Evolutionary conservation across 2,113 vertebrate genomes (phyloP), one percentile per base, ranked within the genome.

Genomic region (Xiphophorus maculatus): DNA sequence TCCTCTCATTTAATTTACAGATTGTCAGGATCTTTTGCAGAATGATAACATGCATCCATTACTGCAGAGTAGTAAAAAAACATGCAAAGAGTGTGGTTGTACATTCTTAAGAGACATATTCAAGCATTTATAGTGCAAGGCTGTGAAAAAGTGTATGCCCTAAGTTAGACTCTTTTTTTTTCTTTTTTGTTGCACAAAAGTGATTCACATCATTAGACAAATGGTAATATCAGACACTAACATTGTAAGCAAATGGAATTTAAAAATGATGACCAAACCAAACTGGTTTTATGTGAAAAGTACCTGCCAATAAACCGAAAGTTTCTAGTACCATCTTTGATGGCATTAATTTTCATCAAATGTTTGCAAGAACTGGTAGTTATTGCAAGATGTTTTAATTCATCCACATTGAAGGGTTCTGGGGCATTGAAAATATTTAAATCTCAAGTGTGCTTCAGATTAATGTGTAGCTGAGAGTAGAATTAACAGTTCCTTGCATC

Each of bases 1-100:
- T 64, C 51, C 27, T 17, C 69, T 78, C 54, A 82, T 85, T 81
- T 81, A 69, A 87, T 90, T 85, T 83, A 66, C 67, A 84, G 63
- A 73, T 58, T 71, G 70, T 80, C 63, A 68, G 77, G 80, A 69
- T 84, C 54, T 63, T 77, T 76, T 84, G 62, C 77, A 54, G 71
- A 72, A 22, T 63, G 1, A 80, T 71, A 71, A 77, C 54, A 28
- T 73, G 62, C 44, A 84, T 81, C 67, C 48, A 79, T 80, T 77
- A 77, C 35, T 1, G 22, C 10, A 30, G 40, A 25, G 60, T 37
- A 44, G 28, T 8, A 17, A 48, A 68, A 76, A 44, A 51, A 2
- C 62, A 71, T 82, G 30, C 65, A 82, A 81, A 51, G 63, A 81
- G 14, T 37, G 27, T 79, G 76, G 85, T 51, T 62, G 77, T 70